Percentiles rank a stretch among this genome's conserved stretches.
Evolutionary conservation across 2,113 vertebrate genomes (phyloP).

Genomic region (Calidris pygmaea): DNA sequence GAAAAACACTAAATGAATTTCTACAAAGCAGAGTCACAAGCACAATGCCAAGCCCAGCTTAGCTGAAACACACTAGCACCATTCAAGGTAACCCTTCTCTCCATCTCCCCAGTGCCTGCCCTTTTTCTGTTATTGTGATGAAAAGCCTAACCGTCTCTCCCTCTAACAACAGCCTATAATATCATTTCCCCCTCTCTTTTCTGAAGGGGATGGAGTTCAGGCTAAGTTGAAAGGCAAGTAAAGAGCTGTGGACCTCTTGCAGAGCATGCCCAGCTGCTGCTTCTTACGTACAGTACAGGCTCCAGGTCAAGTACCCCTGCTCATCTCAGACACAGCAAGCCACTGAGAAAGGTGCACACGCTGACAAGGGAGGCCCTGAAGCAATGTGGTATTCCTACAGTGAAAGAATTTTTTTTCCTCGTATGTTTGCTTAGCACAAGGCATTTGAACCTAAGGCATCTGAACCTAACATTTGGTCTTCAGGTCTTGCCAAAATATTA

Average conservation of each 20-base stretch:
- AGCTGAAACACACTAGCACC: not conserved
- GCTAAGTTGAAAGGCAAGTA: not conserved
- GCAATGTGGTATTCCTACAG: not conserved
- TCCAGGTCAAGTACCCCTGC: not conserved
- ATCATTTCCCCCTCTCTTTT: not conserved
- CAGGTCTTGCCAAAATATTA: not conserved
- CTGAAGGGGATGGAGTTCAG: not conserved
- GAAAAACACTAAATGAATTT: not conserved
- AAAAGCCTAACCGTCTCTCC: not conserved
- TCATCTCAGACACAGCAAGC: not conserved
- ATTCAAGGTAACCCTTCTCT: not conserved
- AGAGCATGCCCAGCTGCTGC: not conserved
- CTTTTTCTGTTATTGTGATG: not conserved
- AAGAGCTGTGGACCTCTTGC: not conserved
- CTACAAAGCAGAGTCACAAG: not conserved
- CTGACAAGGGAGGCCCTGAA: not conserved
- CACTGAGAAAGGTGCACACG: not conserved
- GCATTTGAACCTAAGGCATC: not conserved
- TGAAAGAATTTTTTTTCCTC: not conserved
- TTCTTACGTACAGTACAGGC: not conserved
- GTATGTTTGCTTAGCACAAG: not conserved
- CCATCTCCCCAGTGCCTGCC: not conserved
- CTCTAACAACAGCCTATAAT: not conserved
- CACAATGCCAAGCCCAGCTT: not conserved
- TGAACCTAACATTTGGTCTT: not conserved